These are phyloP conservation scores for Drosophila eugracilis DNA, from an alignment of 1,140 invertebrate species.

Conservation along the genomic window DNA sequence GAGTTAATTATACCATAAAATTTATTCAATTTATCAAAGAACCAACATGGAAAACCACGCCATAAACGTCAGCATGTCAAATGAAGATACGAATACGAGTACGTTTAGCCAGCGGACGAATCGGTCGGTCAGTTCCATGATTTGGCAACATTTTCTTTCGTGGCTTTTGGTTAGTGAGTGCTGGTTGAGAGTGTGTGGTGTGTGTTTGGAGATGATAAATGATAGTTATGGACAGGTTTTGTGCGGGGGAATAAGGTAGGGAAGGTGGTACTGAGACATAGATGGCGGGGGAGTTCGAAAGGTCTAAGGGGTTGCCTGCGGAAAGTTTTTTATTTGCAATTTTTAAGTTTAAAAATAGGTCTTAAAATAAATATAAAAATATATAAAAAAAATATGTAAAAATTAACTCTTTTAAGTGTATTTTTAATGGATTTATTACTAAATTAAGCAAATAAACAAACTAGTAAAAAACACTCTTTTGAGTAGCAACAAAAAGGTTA, in stretches of 20 bases:
- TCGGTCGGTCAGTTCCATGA: slow-evolving; percentile 33
- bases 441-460: too few species aligned
- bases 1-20: slow-evolving; percentile 71
- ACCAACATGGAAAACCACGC: slow-evolving; percentile 43
- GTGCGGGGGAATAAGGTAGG: not conserved
- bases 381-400: too few species aligned
- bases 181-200: slow-evolving; percentile 13
- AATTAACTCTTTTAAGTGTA: too few species aligned
- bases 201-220: slow-evolving; percentile 42
- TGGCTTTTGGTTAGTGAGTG: slow-evolving; percentile 22
- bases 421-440: too few species aligned
- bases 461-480: too few species aligned
- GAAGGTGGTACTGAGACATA: not conserved
- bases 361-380: too few species aligned
- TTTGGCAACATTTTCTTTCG: slow-evolving; percentile 58
- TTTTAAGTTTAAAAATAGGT: not conserved
- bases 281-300: not conserved
- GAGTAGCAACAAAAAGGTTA: too few species aligned
- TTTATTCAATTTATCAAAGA: slow-evolving; percentile 72
- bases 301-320: not conserved
- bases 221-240: slow-evolving; percentile 10
- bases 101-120: slow-evolving; percentile 33
- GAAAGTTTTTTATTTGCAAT: not conserved
- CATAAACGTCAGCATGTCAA: slow-evolving; percentile 67
- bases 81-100: slow-evolving; percentile 53